Evolutionary conservation across 2,113 vertebrate genomes (phyloP).

Genomic region (Martes martes): DNA sequence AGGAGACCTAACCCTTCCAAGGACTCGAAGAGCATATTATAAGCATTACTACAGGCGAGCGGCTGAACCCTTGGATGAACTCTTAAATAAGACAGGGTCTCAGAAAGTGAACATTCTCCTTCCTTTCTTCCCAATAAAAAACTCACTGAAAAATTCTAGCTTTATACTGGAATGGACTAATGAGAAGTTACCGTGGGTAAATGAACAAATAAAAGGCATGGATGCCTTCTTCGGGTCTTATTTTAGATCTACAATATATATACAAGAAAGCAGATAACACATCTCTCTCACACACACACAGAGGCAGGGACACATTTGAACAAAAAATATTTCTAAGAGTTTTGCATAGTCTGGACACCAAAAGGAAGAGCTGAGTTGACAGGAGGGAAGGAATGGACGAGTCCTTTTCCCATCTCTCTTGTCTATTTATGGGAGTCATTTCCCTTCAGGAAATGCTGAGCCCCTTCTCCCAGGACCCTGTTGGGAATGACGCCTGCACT

Average conservation of each 20-base stretch:
- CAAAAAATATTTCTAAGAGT: neutral
- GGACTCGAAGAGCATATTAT: neutral
- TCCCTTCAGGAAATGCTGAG: constrained; percentile 65
- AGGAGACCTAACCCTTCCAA: neutral
- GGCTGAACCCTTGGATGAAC: neutral
- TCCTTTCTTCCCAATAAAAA: neutral
- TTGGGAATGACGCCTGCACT: constrained; percentile 42
- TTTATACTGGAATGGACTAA: neutral
- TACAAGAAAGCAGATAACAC: neutral
- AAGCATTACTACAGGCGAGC: neutral
- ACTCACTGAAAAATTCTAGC: neutral
- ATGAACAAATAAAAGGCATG: neutral
- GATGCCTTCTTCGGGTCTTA: neutral
- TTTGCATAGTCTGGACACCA: neutral
- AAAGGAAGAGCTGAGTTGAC: constrained; percentile 42
- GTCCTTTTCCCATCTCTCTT: constrained; percentile 52
- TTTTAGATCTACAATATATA: neutral
- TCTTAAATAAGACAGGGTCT: neutral
- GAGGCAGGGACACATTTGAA: neutral
- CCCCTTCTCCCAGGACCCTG: constrained; percentile 72
- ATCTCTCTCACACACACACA: neutral
- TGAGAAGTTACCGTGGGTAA: neutral
- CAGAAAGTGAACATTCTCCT: neutral
- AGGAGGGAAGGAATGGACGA: neutral
- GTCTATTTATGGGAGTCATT: constrained; percentile 69